Conservation (phyloP, 2,888 invertebrate species). For the Corbicula japonica region DNA sequence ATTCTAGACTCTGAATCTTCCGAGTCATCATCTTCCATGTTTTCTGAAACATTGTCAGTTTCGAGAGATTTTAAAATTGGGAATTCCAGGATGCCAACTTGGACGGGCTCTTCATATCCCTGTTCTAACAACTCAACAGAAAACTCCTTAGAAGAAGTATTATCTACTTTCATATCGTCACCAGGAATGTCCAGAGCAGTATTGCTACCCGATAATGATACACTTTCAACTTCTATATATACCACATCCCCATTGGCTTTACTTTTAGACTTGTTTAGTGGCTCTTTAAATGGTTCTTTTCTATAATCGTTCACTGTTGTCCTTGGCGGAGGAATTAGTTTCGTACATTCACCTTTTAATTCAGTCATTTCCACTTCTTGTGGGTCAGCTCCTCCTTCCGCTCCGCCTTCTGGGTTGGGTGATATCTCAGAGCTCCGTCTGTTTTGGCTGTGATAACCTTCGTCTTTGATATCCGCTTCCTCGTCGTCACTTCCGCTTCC, state of each 20-base stretch:
- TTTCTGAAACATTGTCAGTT: conserved; percentile 27
- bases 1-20: conserved; percentile 33
- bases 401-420: conserved; percentile 23
- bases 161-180: neutral
- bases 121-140: conserved; percentile 7
- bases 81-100: conserved; percentile 27
- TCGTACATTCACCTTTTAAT: conserved; percentile 55
- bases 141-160: conserved; percentile 8
- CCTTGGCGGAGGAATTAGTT: conserved; percentile 56
- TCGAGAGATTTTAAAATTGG: conserved; percentile 11
- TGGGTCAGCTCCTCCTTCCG: conserved; percentile 35
- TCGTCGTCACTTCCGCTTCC: conserved; percentile 63
- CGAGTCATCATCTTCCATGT: conserved; percentile 34
- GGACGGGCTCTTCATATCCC: conserved; percentile 43
- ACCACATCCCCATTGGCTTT: conserved; percentile 44
- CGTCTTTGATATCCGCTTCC: conserved; percentile 50
- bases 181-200: conserved; percentile 43
- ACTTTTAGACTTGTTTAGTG: neutral
- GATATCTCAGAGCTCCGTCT: conserved; percentile 55
- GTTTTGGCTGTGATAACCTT: conserved; percentile 66
- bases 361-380: conserved; percentile 61
- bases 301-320: conserved; percentile 53
- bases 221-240: conserved; percentile 66
- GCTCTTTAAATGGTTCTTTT: conserved; percentile 46
- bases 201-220: conserved; percentile 39